A percentile compares a stretch with the other conserved stretches of the same genome.
Evolutionary conservation across 2,888 invertebrate genomes (phyloP).

Genomic region (Eupelmus urozonus): DNA sequence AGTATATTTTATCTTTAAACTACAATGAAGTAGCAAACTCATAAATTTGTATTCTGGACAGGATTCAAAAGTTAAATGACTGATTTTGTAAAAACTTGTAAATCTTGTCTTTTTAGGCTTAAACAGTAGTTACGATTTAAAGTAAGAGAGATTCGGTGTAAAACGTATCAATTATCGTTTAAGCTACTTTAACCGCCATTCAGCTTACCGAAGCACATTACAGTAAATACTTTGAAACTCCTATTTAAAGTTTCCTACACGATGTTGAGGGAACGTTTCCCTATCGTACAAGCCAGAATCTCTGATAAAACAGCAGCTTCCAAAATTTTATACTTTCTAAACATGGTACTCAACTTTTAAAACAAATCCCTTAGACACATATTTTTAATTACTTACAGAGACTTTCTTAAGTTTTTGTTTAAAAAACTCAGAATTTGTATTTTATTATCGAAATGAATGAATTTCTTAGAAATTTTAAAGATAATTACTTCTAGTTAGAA

Average conservation of each 20-base stretch:
- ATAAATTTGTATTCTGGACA: neutral
- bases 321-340: conserved; percentile 52
- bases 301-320: conserved; percentile 39
- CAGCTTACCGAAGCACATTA: conserved; percentile 51
- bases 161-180: conserved; percentile 57
- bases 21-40: neutral
- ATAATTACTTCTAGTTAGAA: neutral
- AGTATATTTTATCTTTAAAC: neutral
- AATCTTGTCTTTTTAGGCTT: conserved; percentile 22
- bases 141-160: conserved; percentile 33
- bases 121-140: conserved; percentile 41
- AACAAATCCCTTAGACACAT: neutral
- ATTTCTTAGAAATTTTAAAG: neutral
- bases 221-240: conserved; percentile 59
- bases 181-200: conserved; percentile 56
- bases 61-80: neutral
- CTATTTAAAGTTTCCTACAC: conserved; percentile 56
- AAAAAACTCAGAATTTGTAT: neutral
- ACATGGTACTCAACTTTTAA: conserved; percentile 30
- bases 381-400: neutral
- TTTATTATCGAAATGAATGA: neutral
- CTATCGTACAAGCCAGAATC: conserved; percentile 47
- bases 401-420: neutral
- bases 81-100: conserved; percentile 36
- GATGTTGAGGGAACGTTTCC: conserved; percentile 46